phyloP scores from a whole-genome alignment of 2,113 vertebrate genomes.

The Corapipo altera region DNA sequence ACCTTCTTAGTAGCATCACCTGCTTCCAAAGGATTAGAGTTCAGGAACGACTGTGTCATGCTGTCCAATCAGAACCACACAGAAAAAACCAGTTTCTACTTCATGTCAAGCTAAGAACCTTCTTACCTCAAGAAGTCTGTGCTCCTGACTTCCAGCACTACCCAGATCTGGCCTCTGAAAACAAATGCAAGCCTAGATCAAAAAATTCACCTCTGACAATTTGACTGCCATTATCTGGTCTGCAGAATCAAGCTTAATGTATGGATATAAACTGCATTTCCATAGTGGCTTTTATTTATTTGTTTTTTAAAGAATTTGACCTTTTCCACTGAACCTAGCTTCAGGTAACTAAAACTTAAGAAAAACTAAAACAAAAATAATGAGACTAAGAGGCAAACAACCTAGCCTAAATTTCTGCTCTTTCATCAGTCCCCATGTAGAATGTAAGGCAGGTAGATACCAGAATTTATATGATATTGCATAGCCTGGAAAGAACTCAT shows the following conservation, averaged over 20 bases:
- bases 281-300: neutral
- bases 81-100: neutral
- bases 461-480: neutral
- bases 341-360: neutral
- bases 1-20: conserved; percentile 34
- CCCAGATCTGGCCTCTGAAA: neutral
- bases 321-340: neutral
- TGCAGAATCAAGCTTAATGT: rapidly evolving
- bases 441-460: neutral
- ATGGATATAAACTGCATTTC: neutral
- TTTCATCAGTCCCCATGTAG: neutral
- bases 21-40: neutral
- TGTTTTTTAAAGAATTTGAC: neutral
- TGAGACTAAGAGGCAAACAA: neutral
- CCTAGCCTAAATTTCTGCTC: neutral
- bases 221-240: neutral
- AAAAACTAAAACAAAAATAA: neutral
- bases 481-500: neutral
- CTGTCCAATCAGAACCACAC: neutral
- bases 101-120: neutral
- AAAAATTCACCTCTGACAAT: neutral
- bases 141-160: neutral
- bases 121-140: neutral
- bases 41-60: rapidly evolving
- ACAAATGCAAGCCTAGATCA: neutral